phyloP scores from a whole-genome alignment of 2,113 vertebrate genomes.

The Hassar affinis region DNA sequence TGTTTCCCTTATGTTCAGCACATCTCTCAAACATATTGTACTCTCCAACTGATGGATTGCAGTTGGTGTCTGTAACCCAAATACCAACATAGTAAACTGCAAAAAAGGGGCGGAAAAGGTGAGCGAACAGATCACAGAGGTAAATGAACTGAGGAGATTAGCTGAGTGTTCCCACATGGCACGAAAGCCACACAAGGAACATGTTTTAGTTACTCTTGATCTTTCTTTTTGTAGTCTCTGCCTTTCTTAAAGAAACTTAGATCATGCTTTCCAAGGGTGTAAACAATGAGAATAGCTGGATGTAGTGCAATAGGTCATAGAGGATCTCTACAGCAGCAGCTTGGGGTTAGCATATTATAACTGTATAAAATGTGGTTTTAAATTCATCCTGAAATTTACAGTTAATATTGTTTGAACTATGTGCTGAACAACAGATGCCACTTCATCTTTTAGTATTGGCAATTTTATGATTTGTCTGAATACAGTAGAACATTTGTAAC shows the following conservation, averaged over 20 bases:
- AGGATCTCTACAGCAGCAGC: conserved; percentile 34
- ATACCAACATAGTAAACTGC: conserved; percentile 51
- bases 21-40: conserved; percentile 26
- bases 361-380: neutral
- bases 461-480: neutral
- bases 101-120: conserved; percentile 48
- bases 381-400: neutral
- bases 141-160: conserved; percentile 51
- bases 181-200: conserved; percentile 49
- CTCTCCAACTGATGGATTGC: conserved; percentile 48
- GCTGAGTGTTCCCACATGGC: conserved; percentile 58
- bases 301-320: neutral
- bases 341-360: neutral
- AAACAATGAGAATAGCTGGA: neutral
- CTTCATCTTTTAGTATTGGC: neutral
- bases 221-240: conserved; percentile 55
- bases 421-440: neutral
- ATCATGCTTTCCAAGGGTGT: conserved; percentile 14
- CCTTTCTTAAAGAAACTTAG: neutral
- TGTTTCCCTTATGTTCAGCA: conserved; percentile 33
- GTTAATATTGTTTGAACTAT: neutral
- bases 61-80: conserved; percentile 50
- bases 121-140: conserved; percentile 26
- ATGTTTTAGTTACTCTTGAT: conserved; percentile 64
- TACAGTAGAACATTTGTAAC: neutral